A percentile compares a stretch with the other conserved stretches of the same genome.
phyloP scores from a whole-genome alignment of 2,113 vertebrate species.

The Lophotis ruficrista region DNA sequence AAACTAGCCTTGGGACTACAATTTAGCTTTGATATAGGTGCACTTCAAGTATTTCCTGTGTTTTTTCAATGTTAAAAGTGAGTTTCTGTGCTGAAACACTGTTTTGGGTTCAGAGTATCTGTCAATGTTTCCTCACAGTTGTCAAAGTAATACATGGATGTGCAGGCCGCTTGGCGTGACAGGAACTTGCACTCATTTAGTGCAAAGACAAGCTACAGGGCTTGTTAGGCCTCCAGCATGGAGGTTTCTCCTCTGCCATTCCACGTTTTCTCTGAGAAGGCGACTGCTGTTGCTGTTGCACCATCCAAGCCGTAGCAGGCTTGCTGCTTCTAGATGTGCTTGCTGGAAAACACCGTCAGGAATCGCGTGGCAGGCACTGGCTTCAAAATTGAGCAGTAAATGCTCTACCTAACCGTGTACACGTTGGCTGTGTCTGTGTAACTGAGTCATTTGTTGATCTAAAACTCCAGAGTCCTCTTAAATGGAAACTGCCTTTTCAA shows the following conservation, averaged over 20 bases:
- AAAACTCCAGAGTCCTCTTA: fast-evolving
- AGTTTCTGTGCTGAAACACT: not conserved
- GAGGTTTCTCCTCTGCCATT: not conserved
- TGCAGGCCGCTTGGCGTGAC: not conserved
- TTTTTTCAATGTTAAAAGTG: not conserved
- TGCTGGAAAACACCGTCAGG: not conserved
- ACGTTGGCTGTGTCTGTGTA: not conserved
- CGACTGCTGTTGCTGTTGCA: fast-evolving
- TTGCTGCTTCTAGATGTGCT: not conserved
- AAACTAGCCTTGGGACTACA: not conserved
- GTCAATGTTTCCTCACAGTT: not conserved
- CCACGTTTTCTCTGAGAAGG: not conserved
- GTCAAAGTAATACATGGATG: not conserved
- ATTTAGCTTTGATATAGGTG: not conserved
- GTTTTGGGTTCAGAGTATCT: not conserved
- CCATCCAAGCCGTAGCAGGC: fast-evolving
- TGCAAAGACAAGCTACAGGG: not conserved
- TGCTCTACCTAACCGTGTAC: too few species aligned
- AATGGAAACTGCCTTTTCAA: not conserved
- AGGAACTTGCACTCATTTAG: not conserved
- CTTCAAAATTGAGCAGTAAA: not conserved
- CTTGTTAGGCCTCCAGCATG: not conserved
- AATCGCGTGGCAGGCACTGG: not conserved
- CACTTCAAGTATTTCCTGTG: not conserved
- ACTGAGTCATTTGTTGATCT: not conserved